These are phyloP conservation scores for Pluvialis apricaria DNA, from an alignment of 2,113 vertebrate species.

Conservation along the genomic window DNA sequence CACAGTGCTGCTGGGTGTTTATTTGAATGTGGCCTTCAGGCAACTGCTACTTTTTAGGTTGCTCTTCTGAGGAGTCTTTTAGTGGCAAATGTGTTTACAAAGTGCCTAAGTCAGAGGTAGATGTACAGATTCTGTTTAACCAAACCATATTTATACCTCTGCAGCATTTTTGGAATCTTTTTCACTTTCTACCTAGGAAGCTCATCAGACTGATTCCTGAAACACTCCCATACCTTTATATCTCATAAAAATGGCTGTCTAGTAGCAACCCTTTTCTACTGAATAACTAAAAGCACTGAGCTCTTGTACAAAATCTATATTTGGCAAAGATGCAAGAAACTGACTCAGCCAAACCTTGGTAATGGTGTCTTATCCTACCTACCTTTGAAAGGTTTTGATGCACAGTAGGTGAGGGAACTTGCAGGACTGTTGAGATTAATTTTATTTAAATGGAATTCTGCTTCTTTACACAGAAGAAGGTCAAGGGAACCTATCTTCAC, in stretches of 20 bases:
- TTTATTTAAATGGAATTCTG: neutral
- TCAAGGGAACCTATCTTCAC: neutral
- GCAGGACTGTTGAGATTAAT: neutral
- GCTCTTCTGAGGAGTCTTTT: neutral
- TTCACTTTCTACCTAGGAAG: neutral
- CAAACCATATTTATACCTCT: neutral
- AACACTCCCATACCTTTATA: neutral
- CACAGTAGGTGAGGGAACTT: neutral
- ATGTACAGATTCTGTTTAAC: neutral
- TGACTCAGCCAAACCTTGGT: neutral
- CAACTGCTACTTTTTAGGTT: neutral
- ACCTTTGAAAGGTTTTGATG: neutral
- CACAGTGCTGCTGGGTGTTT: neutral
- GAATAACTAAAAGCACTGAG: neutral
- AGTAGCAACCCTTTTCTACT: neutral
- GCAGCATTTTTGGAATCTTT: neutral
- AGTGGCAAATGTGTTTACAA: neutral
- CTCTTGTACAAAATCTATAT: neutral
- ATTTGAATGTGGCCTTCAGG: neutral
- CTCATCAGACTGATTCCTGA: neutral
- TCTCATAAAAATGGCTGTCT: neutral
- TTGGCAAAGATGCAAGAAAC: neutral
- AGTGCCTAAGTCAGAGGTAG: neutral
- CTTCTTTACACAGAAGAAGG: neutral
- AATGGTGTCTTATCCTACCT: neutral